Conservation (phyloP, 1,140 invertebrate species). For the Euwallacea similis region DNA sequence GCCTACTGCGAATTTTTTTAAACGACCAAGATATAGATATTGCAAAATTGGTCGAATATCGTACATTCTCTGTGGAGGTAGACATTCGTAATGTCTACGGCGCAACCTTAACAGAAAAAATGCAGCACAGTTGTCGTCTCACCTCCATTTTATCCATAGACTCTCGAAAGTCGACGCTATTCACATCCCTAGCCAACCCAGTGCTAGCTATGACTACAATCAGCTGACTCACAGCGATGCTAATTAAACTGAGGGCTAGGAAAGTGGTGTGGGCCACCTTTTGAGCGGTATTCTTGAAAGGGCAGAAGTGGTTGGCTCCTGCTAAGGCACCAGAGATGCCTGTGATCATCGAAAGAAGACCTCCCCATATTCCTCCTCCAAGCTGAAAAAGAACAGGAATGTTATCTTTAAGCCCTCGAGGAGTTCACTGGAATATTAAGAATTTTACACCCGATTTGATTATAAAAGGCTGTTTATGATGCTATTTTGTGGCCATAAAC, state of each 20-base stretch:
- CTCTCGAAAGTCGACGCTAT: conserved; percentile 40
- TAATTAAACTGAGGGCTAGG: conserved; percentile 60
- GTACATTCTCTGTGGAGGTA: no score
- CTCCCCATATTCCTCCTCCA: conserved; percentile 64
- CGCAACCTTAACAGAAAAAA: no score
- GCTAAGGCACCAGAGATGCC: conserved; percentile 61
- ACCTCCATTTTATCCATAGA: conserved; percentile 37
- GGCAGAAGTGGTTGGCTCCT: conserved; percentile 62
- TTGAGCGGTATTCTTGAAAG: conserved; percentile 52
- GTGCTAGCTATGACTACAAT: conserved; percentile 62
- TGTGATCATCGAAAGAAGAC: conserved; percentile 59
- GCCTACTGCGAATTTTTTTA: no score
- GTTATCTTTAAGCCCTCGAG: no score
- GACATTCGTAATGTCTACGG: no score
- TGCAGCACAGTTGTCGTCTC: neutral
- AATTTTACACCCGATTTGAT: no score
- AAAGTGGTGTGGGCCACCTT: conserved; percentile 59
- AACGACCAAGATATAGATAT: no score
- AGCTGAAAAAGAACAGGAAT: conserved; percentile 45
- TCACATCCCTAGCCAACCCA: conserved; percentile 60
- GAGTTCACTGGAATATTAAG: no score
- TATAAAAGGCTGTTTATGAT: no score
- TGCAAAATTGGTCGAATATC: no score
- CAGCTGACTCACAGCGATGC: conserved; percentile 62
- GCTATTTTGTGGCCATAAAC: no score